These are phyloP conservation scores for Drosophila bocqueti DNA, from an alignment of 1,140 invertebrate species.

Conservation along the genomic window DNA sequence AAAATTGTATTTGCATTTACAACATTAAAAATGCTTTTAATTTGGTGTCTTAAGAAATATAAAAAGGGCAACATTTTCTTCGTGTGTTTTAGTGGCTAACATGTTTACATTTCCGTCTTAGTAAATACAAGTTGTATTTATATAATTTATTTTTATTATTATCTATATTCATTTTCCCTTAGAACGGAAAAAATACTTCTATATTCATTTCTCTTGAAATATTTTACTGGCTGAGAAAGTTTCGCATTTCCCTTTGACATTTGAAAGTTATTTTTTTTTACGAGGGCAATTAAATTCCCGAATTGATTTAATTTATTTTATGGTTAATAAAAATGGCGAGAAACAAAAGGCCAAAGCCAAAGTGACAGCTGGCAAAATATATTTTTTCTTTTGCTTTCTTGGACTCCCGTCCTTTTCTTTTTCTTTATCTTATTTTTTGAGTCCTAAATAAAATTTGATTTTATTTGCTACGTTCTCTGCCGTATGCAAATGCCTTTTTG, in stretches of 20 bases:
- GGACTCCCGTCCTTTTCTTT: not conserved
- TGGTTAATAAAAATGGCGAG: conserved; percentile 72
- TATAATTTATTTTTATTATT: not conserved
- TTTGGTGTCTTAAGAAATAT: not conserved
- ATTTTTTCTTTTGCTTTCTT: conserved; percentile 9
- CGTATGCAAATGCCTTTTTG: conserved; percentile 74
- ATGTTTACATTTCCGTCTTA: not conserved
- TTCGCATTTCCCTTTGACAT: conserved; percentile 19
- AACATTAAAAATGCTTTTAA: too few species aligned
- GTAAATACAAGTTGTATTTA: too few species aligned
- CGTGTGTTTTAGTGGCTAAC: too few species aligned
- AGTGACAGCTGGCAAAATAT: conserved; percentile 44
- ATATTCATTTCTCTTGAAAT: conserved; percentile 23
- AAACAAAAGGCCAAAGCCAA: conserved; percentile 48
- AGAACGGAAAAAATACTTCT: not conserved
- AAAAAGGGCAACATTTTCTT: too few species aligned
- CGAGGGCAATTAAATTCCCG: conserved; percentile 77
- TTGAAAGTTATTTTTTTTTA: conserved; percentile 62
- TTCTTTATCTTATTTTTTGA: conserved; percentile 19
- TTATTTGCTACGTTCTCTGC: conserved; percentile 59
- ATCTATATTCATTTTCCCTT: conserved; percentile 1
- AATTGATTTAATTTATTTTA: conserved; percentile 84
- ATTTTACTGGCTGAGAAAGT: conserved; percentile 15
- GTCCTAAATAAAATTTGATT: conserved; percentile 73
- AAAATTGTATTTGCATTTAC: too few species aligned